Base-by-base conservation (phyloP, 2,888 invertebrate species). In the Lordiphosa fenestrarum region DNA sequence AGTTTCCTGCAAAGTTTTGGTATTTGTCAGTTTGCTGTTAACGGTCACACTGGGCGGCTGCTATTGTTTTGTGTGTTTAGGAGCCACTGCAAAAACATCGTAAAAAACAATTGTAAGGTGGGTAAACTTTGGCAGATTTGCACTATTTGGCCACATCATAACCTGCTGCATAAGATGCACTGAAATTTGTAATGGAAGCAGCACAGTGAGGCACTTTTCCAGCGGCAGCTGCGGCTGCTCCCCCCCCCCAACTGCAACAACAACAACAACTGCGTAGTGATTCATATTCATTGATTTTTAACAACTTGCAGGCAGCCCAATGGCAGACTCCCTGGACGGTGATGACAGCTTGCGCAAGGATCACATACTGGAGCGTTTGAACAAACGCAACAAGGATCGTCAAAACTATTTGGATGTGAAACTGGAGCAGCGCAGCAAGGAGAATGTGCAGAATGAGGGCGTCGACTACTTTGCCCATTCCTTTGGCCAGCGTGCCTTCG, bases 391-490 rank as follows among this genome's bases (percentile, higher is more conserved):
- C 61, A 89, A 89, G 62, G 89, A 89, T 59, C 75, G 89, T 2
- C 89, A 89, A 44, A 87, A 88, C 52, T 86, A 86, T 65, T 64
- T 88, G 47, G 89, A 89, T 58, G 85, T 87, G 0, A 86, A 88
- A 48, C 60, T 87, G 13, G 89, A 89, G 67, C 84, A 87, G 40
- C 87, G 88, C 9, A 83, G 76, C 48, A 87, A 87, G 56, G 87
- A 89, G 15, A 74, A 73, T 10, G 70, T 85, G 1, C 78, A 88
- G 42, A 69, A 85, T 13, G 90, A 90, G 66, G 89, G 88, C 38
- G 78, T 93, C 47, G 94, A 94, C 68, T 94, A 92, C 85, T 95
- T 95, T 84, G 91, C 93, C 37, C 92, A 92, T 48, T 90, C 92
- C 6, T 95, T 95, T 83, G 91, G 92, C 80, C 91, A 93, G 21